Evolutionary conservation across 2,797 vertebrate species (phyloP).

Genomic region (Erithacus rubecula): DNA sequence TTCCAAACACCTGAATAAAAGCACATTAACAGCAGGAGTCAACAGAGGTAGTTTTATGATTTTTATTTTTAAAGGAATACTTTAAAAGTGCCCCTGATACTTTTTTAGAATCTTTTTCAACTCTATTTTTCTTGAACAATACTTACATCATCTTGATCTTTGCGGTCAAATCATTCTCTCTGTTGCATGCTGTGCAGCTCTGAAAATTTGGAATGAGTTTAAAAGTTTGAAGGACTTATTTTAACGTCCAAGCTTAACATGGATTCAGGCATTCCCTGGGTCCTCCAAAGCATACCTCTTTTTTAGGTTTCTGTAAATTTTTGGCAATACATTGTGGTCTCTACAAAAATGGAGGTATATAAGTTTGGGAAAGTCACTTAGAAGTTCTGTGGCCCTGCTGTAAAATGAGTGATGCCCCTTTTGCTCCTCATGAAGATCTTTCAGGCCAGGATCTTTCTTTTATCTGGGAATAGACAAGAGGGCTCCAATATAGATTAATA

Average conservation of each 20-base stretch:
- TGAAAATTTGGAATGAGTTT: slow-evolving; percentile 40
- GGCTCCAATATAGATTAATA: not conserved
- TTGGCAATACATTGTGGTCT: not conserved
- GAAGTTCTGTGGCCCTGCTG: not conserved
- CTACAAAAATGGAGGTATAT: not conserved
- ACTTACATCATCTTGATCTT: slow-evolving; percentile 54
- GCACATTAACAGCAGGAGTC: slow-evolving; percentile 30
- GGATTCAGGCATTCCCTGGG: not conserved
- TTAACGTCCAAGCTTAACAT: not conserved
- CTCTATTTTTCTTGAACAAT: slow-evolving; percentile 60
- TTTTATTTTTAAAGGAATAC: slow-evolving; percentile 47
- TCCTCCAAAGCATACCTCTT: not conserved
- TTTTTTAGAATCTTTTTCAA: slow-evolving; percentile 48
- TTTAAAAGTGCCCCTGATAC: slow-evolving; percentile 41
- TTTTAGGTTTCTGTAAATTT: not conserved
- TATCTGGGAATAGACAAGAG: not conserved
- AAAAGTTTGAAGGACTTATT: slow-evolving; percentile 36
- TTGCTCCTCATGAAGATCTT: not conserved
- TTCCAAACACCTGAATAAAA: slow-evolving; percentile 13
- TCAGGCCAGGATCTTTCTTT: not conserved
- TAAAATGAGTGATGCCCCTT: not conserved
- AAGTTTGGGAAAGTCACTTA: not conserved
- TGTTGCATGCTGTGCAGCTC: slow-evolving; percentile 46
- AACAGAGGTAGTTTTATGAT: slow-evolving; percentile 19
- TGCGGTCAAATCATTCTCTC: slow-evolving; percentile 29